phyloP scores from a whole-genome alignment of 23 tunicate species.

The Trididemnum nubilum region DNA sequence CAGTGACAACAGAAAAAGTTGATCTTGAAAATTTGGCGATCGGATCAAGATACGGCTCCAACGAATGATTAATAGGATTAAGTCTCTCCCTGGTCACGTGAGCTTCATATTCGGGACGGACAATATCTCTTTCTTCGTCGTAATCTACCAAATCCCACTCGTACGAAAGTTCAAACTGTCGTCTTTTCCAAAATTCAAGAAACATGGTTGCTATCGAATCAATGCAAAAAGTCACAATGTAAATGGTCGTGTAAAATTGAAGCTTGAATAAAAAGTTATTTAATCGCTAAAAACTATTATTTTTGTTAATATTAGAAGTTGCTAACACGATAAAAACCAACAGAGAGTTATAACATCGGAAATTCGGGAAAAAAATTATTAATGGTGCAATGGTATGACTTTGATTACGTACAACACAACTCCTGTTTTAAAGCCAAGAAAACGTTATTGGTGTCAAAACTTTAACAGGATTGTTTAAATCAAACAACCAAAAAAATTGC shows the following conservation, averaged over 20 bases:
- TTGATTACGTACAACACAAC: too few relatives aligned
- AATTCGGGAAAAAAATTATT: too few relatives aligned
- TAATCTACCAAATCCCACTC: conserved; percentile 95
- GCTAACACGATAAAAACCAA: not conserved
- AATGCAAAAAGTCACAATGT: not conserved
- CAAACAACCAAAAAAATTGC: too few relatives aligned
- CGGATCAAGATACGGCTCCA: conserved; percentile 61
- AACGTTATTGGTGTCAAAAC: too few relatives aligned
- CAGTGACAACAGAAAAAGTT: conserved; percentile 60
- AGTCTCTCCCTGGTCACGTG: conserved; percentile 59
- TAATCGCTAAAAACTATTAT: not conserved
- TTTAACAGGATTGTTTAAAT: too few relatives aligned
- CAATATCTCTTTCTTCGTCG: conserved; percentile 88
- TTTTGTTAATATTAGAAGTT: too few relatives aligned
- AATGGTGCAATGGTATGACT: too few relatives aligned
- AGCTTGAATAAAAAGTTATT: not conserved
- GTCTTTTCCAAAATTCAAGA: conserved; percentile 88
- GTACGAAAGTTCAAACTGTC: conserved; percentile 74
- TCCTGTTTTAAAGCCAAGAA: too few relatives aligned
- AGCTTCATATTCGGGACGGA: conserved; percentile 93
- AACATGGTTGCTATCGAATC: conserved; percentile 75
- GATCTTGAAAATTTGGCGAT: conserved; percentile 55
- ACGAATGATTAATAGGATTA: conserved; percentile 68
- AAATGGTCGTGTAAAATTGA: not conserved
- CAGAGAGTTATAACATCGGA: too few relatives aligned